A percentile compares a stretch with the other conserved stretches of the same genome.
Evolutionary conservation across 2,888 invertebrate genomes (phyloP).

Genomic region (Melieria omissa): DNA sequence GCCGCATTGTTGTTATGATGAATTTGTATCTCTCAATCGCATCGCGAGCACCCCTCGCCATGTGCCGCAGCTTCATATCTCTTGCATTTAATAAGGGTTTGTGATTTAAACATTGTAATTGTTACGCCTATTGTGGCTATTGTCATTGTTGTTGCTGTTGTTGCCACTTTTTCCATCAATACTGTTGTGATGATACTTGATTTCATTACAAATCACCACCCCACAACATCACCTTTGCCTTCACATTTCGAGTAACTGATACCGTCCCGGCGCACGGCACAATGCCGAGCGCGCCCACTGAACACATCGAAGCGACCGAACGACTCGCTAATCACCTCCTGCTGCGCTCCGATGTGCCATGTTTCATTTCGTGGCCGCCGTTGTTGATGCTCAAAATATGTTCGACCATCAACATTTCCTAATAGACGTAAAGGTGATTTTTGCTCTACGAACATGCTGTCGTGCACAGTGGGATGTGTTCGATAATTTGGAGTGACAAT

Average conservation of each 20-base stretch:
- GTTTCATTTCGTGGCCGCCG: neutral
- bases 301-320: conserved; percentile 33
- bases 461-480: no score
- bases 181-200: conserved; percentile 55
- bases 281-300: conserved; percentile 3
- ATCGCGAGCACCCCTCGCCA: no score
- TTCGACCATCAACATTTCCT: conserved; percentile 29
- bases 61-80: no score
- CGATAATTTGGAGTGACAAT: no score
- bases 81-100: conserved; percentile 29
- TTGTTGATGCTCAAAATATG: neutral
- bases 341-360: conserved; percentile 44
- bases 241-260: conserved; percentile 24
- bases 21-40: no score
- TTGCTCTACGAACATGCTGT: no score
- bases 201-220: conserved; percentile 62
- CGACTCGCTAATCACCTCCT: conserved; percentile 60
- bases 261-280: conserved; percentile 1
- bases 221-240: conserved; percentile 37
- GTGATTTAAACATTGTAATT: conserved; percentile 33
- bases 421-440: conserved; percentile 8
- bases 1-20: no score
- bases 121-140: conserved; percentile 36
- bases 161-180: conserved; percentile 37
- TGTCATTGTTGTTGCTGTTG: conserved; percentile 28